Percentiles rank a stretch among this genome's conserved stretches.
These are phyloP conservation scores for Mormoops blainvillei DNA, from an alignment of 2,113 vertebrate genomes.

Conservation along the genomic window DNA sequence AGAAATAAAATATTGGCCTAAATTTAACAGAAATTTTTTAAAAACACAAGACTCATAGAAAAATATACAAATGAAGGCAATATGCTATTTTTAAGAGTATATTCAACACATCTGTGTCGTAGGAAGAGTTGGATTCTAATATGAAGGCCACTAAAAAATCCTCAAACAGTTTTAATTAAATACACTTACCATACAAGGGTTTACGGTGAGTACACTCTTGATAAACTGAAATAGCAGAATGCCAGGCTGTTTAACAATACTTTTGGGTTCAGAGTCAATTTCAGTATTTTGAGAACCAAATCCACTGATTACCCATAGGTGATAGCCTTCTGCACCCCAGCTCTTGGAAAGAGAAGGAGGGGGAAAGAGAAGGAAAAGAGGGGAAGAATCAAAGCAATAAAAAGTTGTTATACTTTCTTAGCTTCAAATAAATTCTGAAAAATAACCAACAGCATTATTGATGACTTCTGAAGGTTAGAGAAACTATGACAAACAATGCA, in stretches of 20 bases:
- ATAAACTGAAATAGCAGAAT: conserved; percentile 98
- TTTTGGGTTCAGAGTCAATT: conserved; percentile 69
- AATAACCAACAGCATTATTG: neutral
- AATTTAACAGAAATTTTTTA: neutral
- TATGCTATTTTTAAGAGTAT: neutral
- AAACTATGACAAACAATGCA: neutral
- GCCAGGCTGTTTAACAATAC: conserved; percentile 80
- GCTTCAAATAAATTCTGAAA: conserved; percentile 11
- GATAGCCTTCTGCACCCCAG: conserved; percentile 98
- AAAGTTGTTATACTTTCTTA: neutral
- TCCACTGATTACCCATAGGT: conserved; percentile 92
- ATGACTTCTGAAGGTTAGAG: neutral
- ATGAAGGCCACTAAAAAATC: conserved; percentile 21
- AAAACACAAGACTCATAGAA: neutral
- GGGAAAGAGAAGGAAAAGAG: neutral
- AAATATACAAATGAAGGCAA: neutral
- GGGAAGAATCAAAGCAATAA: neutral
- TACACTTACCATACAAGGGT: conserved; percentile 95
- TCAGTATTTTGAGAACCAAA: conserved; percentile 73
- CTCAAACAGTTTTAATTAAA: neutral
- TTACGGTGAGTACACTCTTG: conserved; percentile 96
- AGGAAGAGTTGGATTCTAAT: neutral
- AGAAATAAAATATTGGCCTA: conserved; percentile 24
- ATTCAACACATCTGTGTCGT: neutral
- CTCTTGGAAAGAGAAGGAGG: conserved; percentile 79